Percentiles rank a stretch among this genome's conserved stretches.
phyloP scores from a whole-genome alignment of 92 coral and sea anemone genomes.

The Epizoanthus illoricatus region DNA sequence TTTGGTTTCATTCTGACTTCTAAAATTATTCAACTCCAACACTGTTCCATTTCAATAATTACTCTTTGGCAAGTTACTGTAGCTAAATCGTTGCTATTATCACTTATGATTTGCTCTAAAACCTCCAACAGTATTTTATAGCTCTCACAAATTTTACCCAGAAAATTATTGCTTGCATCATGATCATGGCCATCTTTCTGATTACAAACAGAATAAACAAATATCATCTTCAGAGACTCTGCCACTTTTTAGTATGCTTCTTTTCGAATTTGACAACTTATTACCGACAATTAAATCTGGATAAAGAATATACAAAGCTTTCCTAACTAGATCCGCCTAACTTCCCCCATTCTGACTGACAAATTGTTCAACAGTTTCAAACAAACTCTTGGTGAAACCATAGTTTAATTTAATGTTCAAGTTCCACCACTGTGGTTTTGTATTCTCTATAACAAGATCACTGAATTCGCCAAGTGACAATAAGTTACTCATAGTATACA shows the following conservation, averaged over 20 bases:
- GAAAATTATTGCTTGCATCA: slow-evolving; percentile 1
- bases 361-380: slow-evolving; percentile 14
- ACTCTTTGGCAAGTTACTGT: slow-evolving; percentile 23
- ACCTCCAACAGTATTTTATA: slow-evolving; percentile 12
- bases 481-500: slow-evolving; percentile 10
- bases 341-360: slow-evolving; percentile 21
- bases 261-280: slow-evolving; percentile 2
- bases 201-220: slow-evolving; percentile 23
- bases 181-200: slow-evolving; percentile 22
- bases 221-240: slow-evolving; percentile 5
- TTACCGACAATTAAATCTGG: slow-evolving; percentile 21
- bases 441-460: slow-evolving; percentile 23
- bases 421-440: slow-evolving; percentile 27
- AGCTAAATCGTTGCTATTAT: background rate
- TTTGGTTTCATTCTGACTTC: background rate
- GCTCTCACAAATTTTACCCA: slow-evolving; percentile 14
- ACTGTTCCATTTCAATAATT: slow-evolving; percentile 10
- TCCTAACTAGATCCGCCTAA: slow-evolving; percentile 15
- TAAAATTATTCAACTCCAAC: slow-evolving; percentile 16
- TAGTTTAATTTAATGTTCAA: background rate
- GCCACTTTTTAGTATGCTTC: slow-evolving; percentile 15
- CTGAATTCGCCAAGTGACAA: slow-evolving; percentile 7
- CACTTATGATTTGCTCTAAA: slow-evolving; percentile 12
- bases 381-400: slow-evolving; percentile 23
- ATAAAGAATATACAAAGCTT: slow-evolving; percentile 18